Percentiles rank a stretch among this genome's conserved stretches.
phyloP scores from a whole-genome alignment of 2,113 vertebrate species.

The Fregata magnificens region DNA sequence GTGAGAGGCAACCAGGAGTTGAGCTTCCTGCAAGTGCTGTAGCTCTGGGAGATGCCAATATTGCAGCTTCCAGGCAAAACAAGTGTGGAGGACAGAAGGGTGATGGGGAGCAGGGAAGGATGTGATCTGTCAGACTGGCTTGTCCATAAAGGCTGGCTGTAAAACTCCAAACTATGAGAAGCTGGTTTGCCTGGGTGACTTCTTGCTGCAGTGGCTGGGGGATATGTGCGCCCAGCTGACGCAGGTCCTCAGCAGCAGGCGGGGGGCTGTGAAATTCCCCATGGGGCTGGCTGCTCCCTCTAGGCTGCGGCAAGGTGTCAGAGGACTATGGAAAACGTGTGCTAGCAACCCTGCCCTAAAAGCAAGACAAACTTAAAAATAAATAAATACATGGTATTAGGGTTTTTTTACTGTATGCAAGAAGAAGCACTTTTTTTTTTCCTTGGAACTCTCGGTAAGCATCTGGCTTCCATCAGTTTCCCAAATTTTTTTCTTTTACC shows the following conservation, averaged over 20 bases:
- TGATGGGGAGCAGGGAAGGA: neutral
- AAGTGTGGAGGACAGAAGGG: neutral
- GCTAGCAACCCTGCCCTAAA: neutral
- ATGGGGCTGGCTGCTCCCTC: neutral
- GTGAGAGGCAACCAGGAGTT: neutral
- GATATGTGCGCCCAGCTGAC: rapidly evolving
- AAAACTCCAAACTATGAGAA: neutral
- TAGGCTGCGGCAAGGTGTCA: neutral
- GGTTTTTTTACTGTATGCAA: neutral
- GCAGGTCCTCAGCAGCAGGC: neutral
- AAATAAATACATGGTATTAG: neutral
- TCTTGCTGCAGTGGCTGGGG: neutral
- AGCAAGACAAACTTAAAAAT: neutral
- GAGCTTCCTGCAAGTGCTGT: neutral
- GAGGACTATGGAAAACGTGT: neutral
- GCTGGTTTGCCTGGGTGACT: neutral
- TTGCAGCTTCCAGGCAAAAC: neutral
- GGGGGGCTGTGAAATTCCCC: neutral
- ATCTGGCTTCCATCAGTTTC: neutral
- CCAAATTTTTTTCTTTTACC: neutral
- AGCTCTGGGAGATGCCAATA: neutral
- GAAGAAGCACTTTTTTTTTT: neutral
- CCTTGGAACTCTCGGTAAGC: neutral
- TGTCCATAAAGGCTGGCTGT: neutral
- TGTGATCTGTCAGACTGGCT: neutral